A percentile compares a stretch with the other conserved stretches of the same genome.
phyloP scores from a whole-genome alignment of 2,113 vertebrate species.

The Caranx ignobilis region DNA sequence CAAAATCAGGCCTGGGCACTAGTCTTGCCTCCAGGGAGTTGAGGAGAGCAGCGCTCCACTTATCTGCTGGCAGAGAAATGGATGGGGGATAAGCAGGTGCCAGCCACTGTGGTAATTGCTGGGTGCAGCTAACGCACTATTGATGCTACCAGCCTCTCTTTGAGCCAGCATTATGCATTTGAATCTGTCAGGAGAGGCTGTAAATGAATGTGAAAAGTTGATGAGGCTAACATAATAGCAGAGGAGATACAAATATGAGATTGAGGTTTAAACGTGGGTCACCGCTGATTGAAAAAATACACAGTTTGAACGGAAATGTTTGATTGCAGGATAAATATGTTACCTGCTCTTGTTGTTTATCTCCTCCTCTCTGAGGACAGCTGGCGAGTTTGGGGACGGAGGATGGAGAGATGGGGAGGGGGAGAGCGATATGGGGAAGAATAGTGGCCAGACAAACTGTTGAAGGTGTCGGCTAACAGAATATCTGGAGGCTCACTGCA shows the following conservation, averaged over 20 bases:
- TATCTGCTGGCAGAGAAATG: constrained; percentile 70
- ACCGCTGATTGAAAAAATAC: constrained; percentile 28
- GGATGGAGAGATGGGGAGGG: constrained; percentile 29
- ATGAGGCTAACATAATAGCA: constrained; percentile 6
- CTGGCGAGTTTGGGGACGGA: neutral
- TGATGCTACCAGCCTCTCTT: constrained; percentile 8
- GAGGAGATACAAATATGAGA: neutral
- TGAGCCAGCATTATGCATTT: constrained; percentile 33
- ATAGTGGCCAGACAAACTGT: constrained; percentile 48
- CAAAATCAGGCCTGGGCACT: constrained; percentile 55
- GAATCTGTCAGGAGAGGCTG: constrained; percentile 20
- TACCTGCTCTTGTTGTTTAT: constrained; percentile 24
- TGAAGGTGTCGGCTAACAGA: constrained; percentile 54
- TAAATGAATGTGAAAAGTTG: constrained; percentile 10
- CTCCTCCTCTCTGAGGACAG: neutral
- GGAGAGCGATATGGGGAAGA: constrained; percentile 30
- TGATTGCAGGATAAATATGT: constrained; percentile 28
- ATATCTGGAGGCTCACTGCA: constrained; percentile 56
- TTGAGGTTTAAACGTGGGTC: constrained; percentile 19
- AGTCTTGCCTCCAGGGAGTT: constrained; percentile 41
- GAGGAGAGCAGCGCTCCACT: constrained; percentile 61
- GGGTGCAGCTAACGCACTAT: constrained; percentile 27
- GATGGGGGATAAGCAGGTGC: constrained; percentile 56
- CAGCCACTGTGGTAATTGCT: constrained; percentile 52
- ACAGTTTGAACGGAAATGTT: constrained; percentile 1